Percentiles rank a stretch among this genome's conserved stretches.
phyloP scores from a whole-genome alignment of 2,113 vertebrate species.

The Nibea coibor region DNA sequence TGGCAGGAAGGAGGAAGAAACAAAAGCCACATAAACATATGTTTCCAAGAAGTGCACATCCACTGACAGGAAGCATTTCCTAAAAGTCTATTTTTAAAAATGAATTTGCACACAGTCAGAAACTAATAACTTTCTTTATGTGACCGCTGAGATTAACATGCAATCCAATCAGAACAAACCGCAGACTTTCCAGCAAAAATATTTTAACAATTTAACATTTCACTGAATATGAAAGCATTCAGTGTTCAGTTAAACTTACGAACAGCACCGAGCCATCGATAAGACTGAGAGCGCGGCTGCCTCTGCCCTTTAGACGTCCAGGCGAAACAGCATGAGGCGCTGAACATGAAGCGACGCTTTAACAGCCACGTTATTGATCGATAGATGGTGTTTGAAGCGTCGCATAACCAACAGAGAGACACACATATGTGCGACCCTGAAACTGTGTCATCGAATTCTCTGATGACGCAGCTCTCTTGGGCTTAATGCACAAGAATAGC shows the following conservation, averaged over 20 bases:
- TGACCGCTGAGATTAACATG: background rate
- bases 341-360: background rate
- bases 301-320: background rate
- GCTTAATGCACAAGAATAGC: constrained; percentile 44
- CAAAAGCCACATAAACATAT: background rate
- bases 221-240: background rate
- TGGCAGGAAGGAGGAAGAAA: background rate
- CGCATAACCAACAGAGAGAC: background rate
- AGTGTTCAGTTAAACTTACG: too few species aligned
- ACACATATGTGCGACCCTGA: too few species aligned
- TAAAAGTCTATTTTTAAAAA: background rate
- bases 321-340: background rate
- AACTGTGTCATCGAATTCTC: constrained; percentile 51
- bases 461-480: constrained; percentile 43
- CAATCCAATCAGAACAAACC: background rate
- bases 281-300: background rate
- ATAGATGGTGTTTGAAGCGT: background rate
- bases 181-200: background rate
- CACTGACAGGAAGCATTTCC: background rate
- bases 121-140: background rate
- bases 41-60: too few species aligned
- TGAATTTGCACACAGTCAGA: background rate
- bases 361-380: background rate
- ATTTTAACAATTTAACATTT: background rate
- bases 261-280: background rate